These are phyloP conservation scores for Heliconius melpomene DNA, from an alignment of 1,140 invertebrate species.

Conservation along the genomic window DNA sequence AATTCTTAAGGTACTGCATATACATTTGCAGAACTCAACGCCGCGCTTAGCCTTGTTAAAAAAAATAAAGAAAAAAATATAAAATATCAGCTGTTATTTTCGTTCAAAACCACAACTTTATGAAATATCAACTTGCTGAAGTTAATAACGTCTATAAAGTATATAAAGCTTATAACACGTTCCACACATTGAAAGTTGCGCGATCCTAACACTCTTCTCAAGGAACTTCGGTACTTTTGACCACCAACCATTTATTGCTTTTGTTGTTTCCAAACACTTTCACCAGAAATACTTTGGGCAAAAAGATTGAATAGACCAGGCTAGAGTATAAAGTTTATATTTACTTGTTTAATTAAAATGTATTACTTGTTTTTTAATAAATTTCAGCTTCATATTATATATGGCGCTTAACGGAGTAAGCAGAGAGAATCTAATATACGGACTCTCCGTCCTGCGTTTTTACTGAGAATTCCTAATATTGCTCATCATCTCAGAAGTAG, in stretches of 20 bases:
- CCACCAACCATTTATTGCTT: slow-evolving; percentile 49
- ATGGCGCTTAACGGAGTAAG: too few species aligned
- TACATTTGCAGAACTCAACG: too few species aligned
- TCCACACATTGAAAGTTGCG: slow-evolving; percentile 49
- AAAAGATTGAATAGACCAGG: slow-evolving; percentile 32
- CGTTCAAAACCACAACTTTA: neutral
- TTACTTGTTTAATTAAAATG: neutral
- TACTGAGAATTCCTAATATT: too few species aligned
- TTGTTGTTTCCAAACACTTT: slow-evolving; percentile 37
- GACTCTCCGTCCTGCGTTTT: too few species aligned
- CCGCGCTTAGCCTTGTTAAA: neutral
- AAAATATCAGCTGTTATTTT: too few species aligned
- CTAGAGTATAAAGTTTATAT: neutral
- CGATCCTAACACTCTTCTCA: slow-evolving; percentile 47
- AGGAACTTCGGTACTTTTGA: slow-evolving; percentile 50
- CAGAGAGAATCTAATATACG: too few species aligned
- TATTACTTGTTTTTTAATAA: too few species aligned
- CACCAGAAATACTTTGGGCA: slow-evolving; percentile 28
- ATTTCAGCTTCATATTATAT: too few species aligned
- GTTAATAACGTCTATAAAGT: neutral
- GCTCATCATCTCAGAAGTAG: too few species aligned
- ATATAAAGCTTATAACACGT: slow-evolving; percentile 32
- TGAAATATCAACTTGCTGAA: neutral
- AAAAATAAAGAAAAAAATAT: too few species aligned
- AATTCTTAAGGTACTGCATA: too few species aligned